A percentile compares a stretch with the other conserved stretches of the same genome.
phyloP scores from a whole-genome alignment of 2,888 invertebrate genomes.

The Amaurobius ferox region DNA sequence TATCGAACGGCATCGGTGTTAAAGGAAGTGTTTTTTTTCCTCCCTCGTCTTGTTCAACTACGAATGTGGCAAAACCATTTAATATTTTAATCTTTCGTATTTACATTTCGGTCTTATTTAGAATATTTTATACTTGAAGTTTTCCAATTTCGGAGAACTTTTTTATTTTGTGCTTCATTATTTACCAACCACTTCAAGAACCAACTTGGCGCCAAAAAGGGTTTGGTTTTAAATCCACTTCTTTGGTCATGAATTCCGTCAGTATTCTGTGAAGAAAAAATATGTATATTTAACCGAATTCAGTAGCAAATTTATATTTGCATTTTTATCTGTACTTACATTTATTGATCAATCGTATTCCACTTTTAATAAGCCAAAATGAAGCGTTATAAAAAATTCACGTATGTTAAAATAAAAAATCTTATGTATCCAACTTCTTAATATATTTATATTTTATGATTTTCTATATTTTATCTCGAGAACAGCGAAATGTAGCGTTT shows the following conservation, averaged over 20 bases:
- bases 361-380: too few relatives aligned
- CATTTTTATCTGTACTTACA: too few relatives aligned
- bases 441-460: too few relatives aligned
- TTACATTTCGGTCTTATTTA: conserved; percentile 45
- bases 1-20: conserved; percentile 38
- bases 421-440: too few relatives aligned
- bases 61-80: conserved; percentile 47
- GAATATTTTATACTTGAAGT: conserved; percentile 25
- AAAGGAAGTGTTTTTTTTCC: conserved; percentile 13
- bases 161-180: conserved; percentile 31
- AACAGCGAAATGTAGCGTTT: too few relatives aligned
- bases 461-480: too few relatives aligned
- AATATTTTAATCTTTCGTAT: conserved; percentile 58
- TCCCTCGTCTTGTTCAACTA: neutral
- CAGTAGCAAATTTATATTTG: too few relatives aligned
- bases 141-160: conserved; percentile 25
- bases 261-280: too few relatives aligned
- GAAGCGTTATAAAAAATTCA: too few relatives aligned
- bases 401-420: too few relatives aligned
- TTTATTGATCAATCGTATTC: too few relatives aligned
- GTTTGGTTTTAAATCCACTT: neutral
- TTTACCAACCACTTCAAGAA: conserved; percentile 52
- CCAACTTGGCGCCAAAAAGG: neutral
- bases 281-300: too few relatives aligned
- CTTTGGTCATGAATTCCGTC: neutral